Percentiles rank a stretch among this genome's conserved stretches.
Evolutionary conservation across 2,888 invertebrate genomes (phyloP).

Genomic region (Elysia crispata): DNA sequence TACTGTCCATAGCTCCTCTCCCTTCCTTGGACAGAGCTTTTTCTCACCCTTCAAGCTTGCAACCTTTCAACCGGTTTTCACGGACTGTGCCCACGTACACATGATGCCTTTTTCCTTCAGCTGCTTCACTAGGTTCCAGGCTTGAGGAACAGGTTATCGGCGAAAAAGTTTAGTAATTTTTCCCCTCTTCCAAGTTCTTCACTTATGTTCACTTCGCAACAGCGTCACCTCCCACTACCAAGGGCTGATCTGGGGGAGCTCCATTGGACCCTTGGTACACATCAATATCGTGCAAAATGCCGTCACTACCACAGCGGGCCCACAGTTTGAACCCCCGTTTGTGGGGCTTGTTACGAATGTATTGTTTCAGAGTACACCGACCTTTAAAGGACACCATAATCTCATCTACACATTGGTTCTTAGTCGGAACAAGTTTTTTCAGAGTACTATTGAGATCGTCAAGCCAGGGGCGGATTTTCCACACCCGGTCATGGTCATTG

Average conservation of each 20-base stretch:
- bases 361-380: constrained; percentile 50
- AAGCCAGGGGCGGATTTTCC: constrained; percentile 52
- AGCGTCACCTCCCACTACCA: constrained; percentile 44
- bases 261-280: constrained; percentile 40
- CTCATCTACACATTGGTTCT: constrained; percentile 64
- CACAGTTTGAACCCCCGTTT: constrained; percentile 54
- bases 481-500: constrained; percentile 38
- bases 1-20: constrained; percentile 50
- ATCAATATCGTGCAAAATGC: constrained; percentile 45
- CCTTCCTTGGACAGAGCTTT: constrained; percentile 53
- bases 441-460: constrained; percentile 42
- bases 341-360: constrained; percentile 50
- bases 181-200: constrained; percentile 25
- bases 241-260: too few species aligned
- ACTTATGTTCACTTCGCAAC: constrained; percentile 41
- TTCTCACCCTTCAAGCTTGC: constrained; percentile 49
- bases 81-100: constrained; percentile 48
- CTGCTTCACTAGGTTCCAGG: constrained; percentile 32
- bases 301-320: constrained; percentile 51
- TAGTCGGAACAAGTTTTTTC: constrained; percentile 59
- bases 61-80: constrained; percentile 47
- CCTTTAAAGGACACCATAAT: constrained; percentile 70
- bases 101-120: constrained; percentile 41
- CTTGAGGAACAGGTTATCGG: constrained; percentile 50
- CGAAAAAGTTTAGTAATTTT: constrained; percentile 51